Percentiles rank a stretch among this genome's conserved stretches.
These are phyloP conservation scores for Brachypalpus laphriformis DNA, from an alignment of 2,888 invertebrate genomes.

Conservation along the genomic window DNA sequence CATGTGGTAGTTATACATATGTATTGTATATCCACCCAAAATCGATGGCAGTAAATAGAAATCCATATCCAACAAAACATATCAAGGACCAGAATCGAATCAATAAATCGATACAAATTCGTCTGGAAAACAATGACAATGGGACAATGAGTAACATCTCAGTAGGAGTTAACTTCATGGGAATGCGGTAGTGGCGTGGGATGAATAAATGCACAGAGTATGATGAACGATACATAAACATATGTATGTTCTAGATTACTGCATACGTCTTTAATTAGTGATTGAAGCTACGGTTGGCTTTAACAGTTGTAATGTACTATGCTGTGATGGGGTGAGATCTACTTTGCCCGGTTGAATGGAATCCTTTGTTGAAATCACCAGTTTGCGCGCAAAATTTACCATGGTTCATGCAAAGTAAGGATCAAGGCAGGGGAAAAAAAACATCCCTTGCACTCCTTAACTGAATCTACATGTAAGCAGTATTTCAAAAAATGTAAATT, in stretches of 20 bases:
- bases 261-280: no score
- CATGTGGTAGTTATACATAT: not conserved
- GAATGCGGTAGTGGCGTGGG: not conserved
- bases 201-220: not conserved
- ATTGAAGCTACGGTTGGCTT: no score
- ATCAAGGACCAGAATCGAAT: slow-evolving; percentile 56
- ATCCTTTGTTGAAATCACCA: not conserved
- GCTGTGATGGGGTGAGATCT: no score
- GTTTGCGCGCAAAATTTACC: slow-evolving; percentile 45
- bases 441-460: not conserved
- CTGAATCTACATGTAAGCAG: not conserved
- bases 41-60: slow-evolving; percentile 18
- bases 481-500: slow-evolving; percentile 1
- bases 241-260: no score
- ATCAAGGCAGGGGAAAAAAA: not conserved
- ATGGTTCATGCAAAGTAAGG: not conserved
- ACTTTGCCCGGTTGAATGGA: no score
- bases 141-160: slow-evolving; percentile 52
- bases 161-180: slow-evolving; percentile 9
- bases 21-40: not conserved
- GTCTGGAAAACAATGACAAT: slow-evolving; percentile 18
- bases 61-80: slow-evolving; percentile 31
- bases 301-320: no score
- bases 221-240: not conserved
- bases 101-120: slow-evolving; percentile 62